Conservation (phyloP, 2,888 invertebrate genomes). For the Cheilosia urbana region DNA sequence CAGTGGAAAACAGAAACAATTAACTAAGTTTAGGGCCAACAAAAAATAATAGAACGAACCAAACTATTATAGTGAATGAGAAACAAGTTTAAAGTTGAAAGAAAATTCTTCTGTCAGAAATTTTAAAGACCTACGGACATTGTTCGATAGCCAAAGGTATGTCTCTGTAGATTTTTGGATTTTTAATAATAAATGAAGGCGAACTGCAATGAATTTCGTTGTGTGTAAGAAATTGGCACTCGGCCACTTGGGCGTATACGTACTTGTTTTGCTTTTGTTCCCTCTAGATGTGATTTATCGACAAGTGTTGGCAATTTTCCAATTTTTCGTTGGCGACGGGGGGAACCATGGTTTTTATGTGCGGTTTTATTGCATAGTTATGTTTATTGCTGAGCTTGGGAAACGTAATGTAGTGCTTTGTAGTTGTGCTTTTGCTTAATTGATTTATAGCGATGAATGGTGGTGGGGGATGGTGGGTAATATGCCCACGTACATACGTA, state of each 20-base stretch:
- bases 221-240: neutral
- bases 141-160: conserved; percentile 32
- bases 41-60: neutral
- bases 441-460: conserved; percentile 3
- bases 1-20: conserved; percentile 1
- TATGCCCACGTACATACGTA: too few species aligned
- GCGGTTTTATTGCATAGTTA: conserved; percentile 33
- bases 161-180: conserved; percentile 18
- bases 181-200: neutral
- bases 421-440: conserved; percentile 1
- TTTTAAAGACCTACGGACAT: conserved; percentile 1
- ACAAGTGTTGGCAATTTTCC: conserved; percentile 42
- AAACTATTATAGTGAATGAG: neutral
- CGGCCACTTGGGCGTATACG: conserved; percentile 52
- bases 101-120: conserved; percentile 1
- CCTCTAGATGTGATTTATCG: conserved; percentile 24
- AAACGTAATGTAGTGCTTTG: neutral
- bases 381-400: neutral
- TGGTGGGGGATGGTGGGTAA: too few species aligned
- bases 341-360: conserved; percentile 26
- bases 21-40: neutral
- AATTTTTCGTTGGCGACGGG: neutral
- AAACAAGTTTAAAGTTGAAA: neutral
- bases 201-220: neutral
- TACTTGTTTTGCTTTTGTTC: conserved; percentile 27